Base-by-base conservation (phyloP, 1,140 invertebrate genomes). In the Cotesia glomerata region DNA sequence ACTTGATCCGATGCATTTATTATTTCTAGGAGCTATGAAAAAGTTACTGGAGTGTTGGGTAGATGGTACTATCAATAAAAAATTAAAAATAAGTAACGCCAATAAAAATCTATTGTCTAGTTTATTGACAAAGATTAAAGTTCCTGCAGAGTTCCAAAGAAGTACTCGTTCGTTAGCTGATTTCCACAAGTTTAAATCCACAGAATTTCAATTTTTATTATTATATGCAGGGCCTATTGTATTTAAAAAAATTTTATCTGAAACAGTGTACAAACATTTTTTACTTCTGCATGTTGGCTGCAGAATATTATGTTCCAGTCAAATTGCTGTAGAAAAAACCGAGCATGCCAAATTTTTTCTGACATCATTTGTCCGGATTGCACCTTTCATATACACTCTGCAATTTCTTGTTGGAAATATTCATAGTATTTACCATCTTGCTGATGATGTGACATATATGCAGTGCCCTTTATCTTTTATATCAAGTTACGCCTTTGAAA, bases 101-200 rank as follows among this genome's bases (percentile, higher is more conserved):
- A 56, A 7, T 5, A 62, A 71, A 71, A 61, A 4, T n/a, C 58
- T 2, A 9, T 45, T 71, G 16, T 62, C 69, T 0, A 9, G 56
- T 18, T 39, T 13, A 4, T 63, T 74, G 64, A 4, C 71, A 14
- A 14, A 34, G 11, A 11, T 11, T 5, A 68, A 77, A 68, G 73
- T 78, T 61, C 72, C 74, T 11, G 49, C 35, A 54, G 75, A 78
- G 58, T 79, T 79, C 69, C 77, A 76, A 54, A 59, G 78, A 52
- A 77, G 75, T 69, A 73, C 73, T 9, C 69, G 74, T 66, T 71
- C 72, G 8, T 51, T 73, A 0, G 5, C 32, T 9, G 70, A 77
- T 18, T 61, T 74, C 26, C 11, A 18, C 0, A 73, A 74, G 26
- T 78, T 72, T 64, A 78, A 78, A 71, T 76, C 75, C 1, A 74